phyloP scores from a whole-genome alignment of 2,888 invertebrate genomes.

The Drosophila diplacantha region DNA sequence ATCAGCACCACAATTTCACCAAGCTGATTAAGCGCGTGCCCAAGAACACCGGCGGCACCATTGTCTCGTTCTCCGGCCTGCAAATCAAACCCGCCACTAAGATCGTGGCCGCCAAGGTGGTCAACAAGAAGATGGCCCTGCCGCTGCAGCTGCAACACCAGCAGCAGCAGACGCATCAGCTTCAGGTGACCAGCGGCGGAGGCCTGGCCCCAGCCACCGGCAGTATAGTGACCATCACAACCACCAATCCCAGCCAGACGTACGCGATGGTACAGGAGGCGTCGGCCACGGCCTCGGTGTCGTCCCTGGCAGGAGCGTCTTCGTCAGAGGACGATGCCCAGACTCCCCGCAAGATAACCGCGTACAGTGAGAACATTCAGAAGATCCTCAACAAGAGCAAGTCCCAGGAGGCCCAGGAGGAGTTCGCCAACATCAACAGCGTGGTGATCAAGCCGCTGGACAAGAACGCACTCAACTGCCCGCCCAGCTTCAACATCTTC shows the following conservation, averaged over 20 bases:
- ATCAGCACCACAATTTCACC: conserved; percentile 70
- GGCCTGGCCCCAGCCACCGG: conserved; percentile 79
- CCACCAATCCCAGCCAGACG: conserved; percentile 62
- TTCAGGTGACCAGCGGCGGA: conserved; percentile 42
- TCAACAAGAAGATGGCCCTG: conserved; percentile 74
- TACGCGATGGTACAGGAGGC: conserved; percentile 52
- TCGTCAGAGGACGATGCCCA: conserved; percentile 10
- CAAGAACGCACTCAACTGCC: conserved; percentile 51
- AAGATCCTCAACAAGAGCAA: conserved; percentile 63
- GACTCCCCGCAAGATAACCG: conserved; percentile 38
- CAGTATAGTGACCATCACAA: conserved; percentile 78
- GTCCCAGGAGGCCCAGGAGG: conserved; percentile 44
- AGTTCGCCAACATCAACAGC: conserved; percentile 57
- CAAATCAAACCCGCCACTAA: conserved; percentile 77
- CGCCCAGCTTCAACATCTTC: conserved; percentile 57
- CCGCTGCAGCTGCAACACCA: conserved; percentile 63
- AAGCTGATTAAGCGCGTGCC: conserved; percentile 70
- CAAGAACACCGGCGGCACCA: conserved; percentile 72
- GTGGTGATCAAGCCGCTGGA: conserved; percentile 61
- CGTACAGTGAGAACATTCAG: conserved; percentile 60
- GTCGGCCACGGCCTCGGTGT: conserved; percentile 12
- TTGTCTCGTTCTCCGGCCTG: conserved; percentile 75
- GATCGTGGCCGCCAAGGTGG: conserved; percentile 77
- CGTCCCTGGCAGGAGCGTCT: conserved; percentile 28
- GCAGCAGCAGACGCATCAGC: conserved; percentile 42